A percentile compares a stretch with the other conserved stretches of the same genome.
These are phyloP conservation scores for Caradrina clavipalpis DNA, from an alignment of 2,888 invertebrate species.

Conservation along the genomic window DNA sequence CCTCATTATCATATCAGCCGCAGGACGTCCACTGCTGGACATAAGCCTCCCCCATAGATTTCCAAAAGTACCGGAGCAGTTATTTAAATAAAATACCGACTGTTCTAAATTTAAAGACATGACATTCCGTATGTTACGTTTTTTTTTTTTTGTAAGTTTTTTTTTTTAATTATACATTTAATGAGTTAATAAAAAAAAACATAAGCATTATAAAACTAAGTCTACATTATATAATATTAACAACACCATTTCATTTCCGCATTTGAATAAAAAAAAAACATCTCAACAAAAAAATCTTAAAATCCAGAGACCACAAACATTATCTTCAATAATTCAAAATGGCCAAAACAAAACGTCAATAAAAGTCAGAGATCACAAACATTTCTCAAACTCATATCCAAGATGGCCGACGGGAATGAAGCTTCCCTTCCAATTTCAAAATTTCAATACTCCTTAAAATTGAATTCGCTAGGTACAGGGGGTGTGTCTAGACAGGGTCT, in stretches of 20 bases:
- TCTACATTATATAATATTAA: slow-evolving; percentile 3
- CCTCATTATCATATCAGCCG: too few relatives aligned
- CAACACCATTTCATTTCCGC: slow-evolving; percentile 1
- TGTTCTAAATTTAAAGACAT: too few relatives aligned
- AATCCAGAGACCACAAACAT: not conserved
- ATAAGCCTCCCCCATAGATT: too few relatives aligned
- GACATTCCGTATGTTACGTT: too few relatives aligned
- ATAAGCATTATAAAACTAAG: not conserved
- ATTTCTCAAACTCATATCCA: not conserved
- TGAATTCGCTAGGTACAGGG: slow-evolving; percentile 25
- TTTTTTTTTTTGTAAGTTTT: too few relatives aligned
- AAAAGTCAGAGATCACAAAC: not conserved
- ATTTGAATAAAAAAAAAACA: not conserved
- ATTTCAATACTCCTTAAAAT: slow-evolving; percentile 44
- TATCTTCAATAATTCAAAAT: not conserved
- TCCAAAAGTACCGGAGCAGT: too few relatives aligned
- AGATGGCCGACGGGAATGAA: not conserved
- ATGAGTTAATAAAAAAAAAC: too few relatives aligned
- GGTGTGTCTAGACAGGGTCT: slow-evolving; percentile 68
- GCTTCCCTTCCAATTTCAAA: slow-evolving; percentile 32
- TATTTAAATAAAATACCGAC: too few relatives aligned
- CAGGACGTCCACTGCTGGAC: too few relatives aligned
- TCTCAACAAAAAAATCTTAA: not conserved
- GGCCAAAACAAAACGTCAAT: not conserved
- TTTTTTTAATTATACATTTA: too few relatives aligned